Evolutionary conservation across 1,140 invertebrate species (phyloP), one percentile per base, ranked within the genome.

Genomic region (Cydia amplana): DNA sequence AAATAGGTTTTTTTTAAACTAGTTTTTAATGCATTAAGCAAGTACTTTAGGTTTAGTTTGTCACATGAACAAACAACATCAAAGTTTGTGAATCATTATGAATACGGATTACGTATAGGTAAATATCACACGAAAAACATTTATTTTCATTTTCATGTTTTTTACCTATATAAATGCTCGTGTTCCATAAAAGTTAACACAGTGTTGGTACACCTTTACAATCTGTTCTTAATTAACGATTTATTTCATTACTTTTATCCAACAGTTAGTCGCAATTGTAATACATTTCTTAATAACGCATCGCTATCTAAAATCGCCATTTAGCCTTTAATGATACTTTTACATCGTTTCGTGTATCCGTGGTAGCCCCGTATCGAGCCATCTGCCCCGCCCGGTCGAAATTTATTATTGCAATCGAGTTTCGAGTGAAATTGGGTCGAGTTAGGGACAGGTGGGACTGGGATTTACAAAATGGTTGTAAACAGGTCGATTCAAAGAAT

Each of bases 281-380:
- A 65, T 36, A 36, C 64, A 65, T 65, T 65, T 65, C 64, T 67
- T 78, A 80, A 74, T 81, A 64, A 65, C 64, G 55, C 74, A 78
- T 74, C 75, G 75, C 74, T 85, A 85, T 84, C 82, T 70, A 64
- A 78, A 82, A 84, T 80, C 82, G 49, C 81, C 77, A 82, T 84
- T 85, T 80, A 82, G 83, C 80, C 80, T 70, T 80, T 82, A 84
- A 84, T 83, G 82, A 81, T 65, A 36, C 78, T 82, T 74, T 80
- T 75, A 73, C 80, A 77, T 80, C 78, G 77, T 80, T 76, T 78
- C 76, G 79, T 81, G 77, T 84, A 76, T 67, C 55, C 80, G 55
- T 81, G 80, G 82, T 79, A 81, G 79, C 81, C 10, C 4, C 67
- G 60, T 82, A 84, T 79, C 83, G 73, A n/a, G 20, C 70, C 32